phyloP scores from a whole-genome alignment of 2,113 vertebrate species.

The Chrysochloris asiatica region DNA sequence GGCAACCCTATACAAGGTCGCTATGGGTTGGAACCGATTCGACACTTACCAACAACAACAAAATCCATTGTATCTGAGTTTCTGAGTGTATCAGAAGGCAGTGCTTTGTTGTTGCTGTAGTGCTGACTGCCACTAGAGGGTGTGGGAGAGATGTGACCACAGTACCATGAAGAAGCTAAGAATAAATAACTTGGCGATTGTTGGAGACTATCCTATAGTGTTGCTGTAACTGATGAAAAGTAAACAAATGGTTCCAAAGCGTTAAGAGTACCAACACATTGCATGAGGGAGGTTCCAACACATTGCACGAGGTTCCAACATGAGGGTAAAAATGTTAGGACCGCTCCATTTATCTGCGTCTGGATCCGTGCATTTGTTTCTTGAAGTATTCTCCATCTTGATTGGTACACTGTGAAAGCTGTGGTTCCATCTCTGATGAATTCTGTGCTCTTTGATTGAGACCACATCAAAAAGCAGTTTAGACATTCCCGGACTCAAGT shows the following conservation, averaged over 20 bases:
- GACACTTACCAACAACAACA: too few relatives aligned
- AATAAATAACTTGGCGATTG: rapidly evolving
- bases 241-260: rapidly evolving
- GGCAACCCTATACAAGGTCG: too few relatives aligned
- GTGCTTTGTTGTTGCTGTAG: too few relatives aligned
- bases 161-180: rapidly evolving
- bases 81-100: background rate
- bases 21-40: too few relatives aligned
- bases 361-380: rapidly evolving
- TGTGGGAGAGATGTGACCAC: rapidly evolving
- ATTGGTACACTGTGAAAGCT: too few relatives aligned
- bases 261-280: background rate
- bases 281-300: background rate
- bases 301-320: too few relatives aligned
- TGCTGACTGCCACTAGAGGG: constrained; percentile 45
- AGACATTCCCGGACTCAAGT: too few relatives aligned
- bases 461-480: too few relatives aligned
- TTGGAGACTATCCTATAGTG: rapidly evolving
- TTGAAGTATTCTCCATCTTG: too few relatives aligned
- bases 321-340: background rate
- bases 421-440: too few relatives aligned
- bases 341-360: too few relatives aligned
- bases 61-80: background rate
- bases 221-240: background rate
- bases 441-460: too few relatives aligned